Base-by-base conservation (phyloP, 2,113 vertebrate species). In the Procavia capensis region DNA sequence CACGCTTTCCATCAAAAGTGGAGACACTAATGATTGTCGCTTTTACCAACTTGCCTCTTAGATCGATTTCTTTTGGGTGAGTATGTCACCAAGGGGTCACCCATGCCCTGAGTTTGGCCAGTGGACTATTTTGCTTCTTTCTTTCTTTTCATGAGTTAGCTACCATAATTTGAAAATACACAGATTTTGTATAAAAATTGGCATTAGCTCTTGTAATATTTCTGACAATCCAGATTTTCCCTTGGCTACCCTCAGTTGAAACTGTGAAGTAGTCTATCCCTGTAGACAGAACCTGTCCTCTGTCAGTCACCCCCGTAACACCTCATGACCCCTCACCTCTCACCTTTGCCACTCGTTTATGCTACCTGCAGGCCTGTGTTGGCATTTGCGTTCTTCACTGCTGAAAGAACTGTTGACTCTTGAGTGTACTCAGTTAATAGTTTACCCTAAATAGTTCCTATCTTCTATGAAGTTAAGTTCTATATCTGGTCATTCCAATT, bases 81-180 rank as follows among this genome's bases (percentile, higher is more conserved):
- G 9, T 4, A n/a, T 5, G 7, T 90, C 57, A 34, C 39, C 50
- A 59, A 81, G 68, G 41, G 36, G 10, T 47, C 36, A 19, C 61
- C 61, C 39, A 20, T n/a, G 43, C 16, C 63, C 57, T 50, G 36
- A 57, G 11, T 85, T 63, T 85, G 68, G 20, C 34, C 8, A n/a
- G 54, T 7, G 43, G 86, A 93, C n/a, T 29, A 3, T 79, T 95
- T 85, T 50, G 5, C 50, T 87, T 85, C 25, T 63, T 94, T 61
- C 29, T 9, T 47, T 76, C n/a, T 11, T 50, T 75, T 61, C 81
- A 50, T 85, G 61, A 91, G 19, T 80, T 91, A 29, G 43, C 72
- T 78, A 31, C 29, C 43, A 70, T 11, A 16, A 24, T 68, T 95
- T 90, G 68, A 90, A 96, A 93, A 61, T 36, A 61, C 11, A 70